Percentiles rank a stretch among this genome's conserved stretches.
phyloP scores from a whole-genome alignment of 2,113 vertebrate genomes.

The Ceyx margarethae region DNA sequence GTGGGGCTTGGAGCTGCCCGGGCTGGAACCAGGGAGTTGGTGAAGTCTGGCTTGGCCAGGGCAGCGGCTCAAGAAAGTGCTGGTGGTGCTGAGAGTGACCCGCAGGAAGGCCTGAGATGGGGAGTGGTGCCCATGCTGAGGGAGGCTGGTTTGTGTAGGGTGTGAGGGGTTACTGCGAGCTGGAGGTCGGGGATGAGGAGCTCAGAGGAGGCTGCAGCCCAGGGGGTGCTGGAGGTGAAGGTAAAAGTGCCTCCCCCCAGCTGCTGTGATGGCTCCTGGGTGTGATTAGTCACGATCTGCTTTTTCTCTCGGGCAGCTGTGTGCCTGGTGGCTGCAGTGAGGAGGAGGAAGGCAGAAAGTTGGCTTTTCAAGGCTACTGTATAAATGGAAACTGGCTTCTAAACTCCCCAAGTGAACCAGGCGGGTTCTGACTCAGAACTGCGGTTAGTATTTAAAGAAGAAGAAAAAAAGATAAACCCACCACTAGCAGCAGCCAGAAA shows the following conservation, averaged over 20 bases:
- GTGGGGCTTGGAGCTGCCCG: background rate
- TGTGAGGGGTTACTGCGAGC: accelerated
- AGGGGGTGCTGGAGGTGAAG: background rate
- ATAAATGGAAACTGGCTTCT: slow-evolving; percentile 65
- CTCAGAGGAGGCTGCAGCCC: background rate
- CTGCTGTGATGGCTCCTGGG: background rate
- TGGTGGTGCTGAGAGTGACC: background rate
- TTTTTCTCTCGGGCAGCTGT: slow-evolving; percentile 27
- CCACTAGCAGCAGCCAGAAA: slow-evolving; percentile 17
- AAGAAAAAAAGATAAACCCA: slow-evolving; percentile 16
- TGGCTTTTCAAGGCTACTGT: slow-evolving; percentile 53
- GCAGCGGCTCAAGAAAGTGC: background rate
- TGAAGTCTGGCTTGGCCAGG: background rate
- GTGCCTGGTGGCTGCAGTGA: slow-evolving; percentile 7
- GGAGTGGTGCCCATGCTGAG: background rate
- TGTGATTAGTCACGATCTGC: background rate
- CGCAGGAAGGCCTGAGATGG: background rate
- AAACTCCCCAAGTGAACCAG: slow-evolving; percentile 44
- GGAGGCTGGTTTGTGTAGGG: background rate
- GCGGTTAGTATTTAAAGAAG: slow-evolving; percentile 62
- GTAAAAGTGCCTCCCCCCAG: background rate
- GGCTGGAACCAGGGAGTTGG: background rate
- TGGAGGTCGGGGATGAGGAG: background rate
- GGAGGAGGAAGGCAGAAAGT: slow-evolving; percentile 48
- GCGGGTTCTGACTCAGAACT: slow-evolving; percentile 76